Percentiles rank a stretch among this genome's conserved stretches.
These are phyloP conservation scores for Uropsilus gracilis DNA, from an alignment of 2,113 vertebrate species.

Conservation along the genomic window DNA sequence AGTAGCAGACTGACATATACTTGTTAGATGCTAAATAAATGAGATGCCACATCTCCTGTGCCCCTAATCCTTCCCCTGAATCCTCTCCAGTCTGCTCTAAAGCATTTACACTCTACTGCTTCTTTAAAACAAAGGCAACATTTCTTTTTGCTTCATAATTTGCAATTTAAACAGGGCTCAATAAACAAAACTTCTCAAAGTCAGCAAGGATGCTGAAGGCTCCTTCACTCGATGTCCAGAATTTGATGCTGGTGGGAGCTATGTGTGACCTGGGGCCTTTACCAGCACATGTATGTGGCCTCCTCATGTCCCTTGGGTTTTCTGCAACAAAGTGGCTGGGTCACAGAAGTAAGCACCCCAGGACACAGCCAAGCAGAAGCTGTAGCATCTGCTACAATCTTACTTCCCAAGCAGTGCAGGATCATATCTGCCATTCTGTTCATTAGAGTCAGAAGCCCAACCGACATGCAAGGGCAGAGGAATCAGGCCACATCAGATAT, in stretches of 20 bases:
- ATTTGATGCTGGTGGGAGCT: not conserved
- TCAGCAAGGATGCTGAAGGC: not conserved
- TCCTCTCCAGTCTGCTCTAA: not conserved
- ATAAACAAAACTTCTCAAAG: not conserved
- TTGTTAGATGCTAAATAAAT: not conserved
- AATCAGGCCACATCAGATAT: not conserved
- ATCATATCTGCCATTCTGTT: not conserved
- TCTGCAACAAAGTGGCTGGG: not conserved
- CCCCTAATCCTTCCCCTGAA: not conserved
- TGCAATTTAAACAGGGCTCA: not conserved
- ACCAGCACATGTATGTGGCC: not conserved
- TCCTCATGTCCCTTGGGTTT: not conserved
- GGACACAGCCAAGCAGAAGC: not conserved
- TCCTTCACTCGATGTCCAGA: rapidly evolving
- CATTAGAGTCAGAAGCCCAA: not conserved
- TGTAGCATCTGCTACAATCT: not conserved
- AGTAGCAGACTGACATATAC: not conserved
- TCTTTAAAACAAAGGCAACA: not conserved
- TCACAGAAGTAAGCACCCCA: not conserved
- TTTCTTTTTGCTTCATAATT: not conserved
- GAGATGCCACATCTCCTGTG: not conserved
- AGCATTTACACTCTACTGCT: not conserved
- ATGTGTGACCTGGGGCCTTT: not conserved
- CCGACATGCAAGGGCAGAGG: not conserved
- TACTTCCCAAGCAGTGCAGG: not conserved